Evolutionary conservation across 2,888 invertebrate genomes (phyloP), one percentile per base, ranked within the genome.

Genomic region (Brachylomia viminalis): DNA sequence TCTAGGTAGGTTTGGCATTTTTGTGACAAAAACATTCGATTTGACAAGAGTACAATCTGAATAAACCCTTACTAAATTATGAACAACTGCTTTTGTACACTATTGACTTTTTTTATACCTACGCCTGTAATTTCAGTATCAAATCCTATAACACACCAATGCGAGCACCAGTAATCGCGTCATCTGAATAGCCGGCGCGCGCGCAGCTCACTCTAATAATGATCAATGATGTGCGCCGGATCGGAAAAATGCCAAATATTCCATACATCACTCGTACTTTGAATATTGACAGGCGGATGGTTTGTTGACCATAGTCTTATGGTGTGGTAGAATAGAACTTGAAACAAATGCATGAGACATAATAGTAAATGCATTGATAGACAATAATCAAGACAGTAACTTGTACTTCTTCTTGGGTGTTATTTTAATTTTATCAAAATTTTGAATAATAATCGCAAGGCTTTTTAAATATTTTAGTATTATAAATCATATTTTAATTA

Each of bases 221-320:
- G 95, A 95, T 95, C 94, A 94, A 95, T 96, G 95, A 94, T 94
- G 91, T 87, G 84, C 86, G 85, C 88, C 83, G 87, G 86, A 90
- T 85, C 90, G 91, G 92, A 93, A 93, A 94, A 95, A 95, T 95
- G 96, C 95, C 95, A 95, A 95, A 95, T 95, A 95, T 95, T 95
- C 95, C 94, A 96, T 95, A 96, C 94, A 96, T 96, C 96, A 96
- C 94, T 92, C 91, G 90, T 93, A 94, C 91, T 92, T 94, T 92
- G 92, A 90, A 93, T 94, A 95, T 90, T 95, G 96, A 95, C 96
- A 96, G 96, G 91, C 93, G 92, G 87, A 88, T 90, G 88, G 91
- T 90, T 89, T 79, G 83, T 74, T 73, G n/a, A 56, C 82, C 88
- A 90, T 83, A 93, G 94, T 88, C 47, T 72, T 86, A 83, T 20